Base-by-base conservation (phyloP, 2,797 vertebrate species). In the Oreonectes daqikongensis region DNA sequence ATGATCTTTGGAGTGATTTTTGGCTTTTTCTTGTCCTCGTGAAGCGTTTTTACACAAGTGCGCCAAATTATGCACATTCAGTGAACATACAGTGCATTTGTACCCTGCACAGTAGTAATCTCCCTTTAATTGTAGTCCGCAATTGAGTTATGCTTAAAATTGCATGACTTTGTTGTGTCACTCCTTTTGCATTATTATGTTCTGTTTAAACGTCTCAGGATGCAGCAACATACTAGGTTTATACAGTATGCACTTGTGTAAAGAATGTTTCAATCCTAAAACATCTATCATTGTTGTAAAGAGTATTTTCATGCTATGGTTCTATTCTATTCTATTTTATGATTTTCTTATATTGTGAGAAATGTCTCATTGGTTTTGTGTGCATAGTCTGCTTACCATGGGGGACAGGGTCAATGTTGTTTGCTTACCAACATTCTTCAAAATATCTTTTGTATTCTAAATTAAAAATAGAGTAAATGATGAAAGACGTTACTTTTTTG, bases 1-100 rank as follows among this genome's bases (percentile, higher is more conserved):
- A 35, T 57, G 75, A 48, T 73, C 42, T 53, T 18, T 18, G 20
- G 22, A 38, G 46, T 48, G 57, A 64, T 69, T 52, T n/a, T 24
- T 74, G 38, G 82, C 65, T 77, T 84, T 40, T 80, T 18, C 46
- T 50, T 50, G 2, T 20, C 5, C 6, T 20, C 14, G 5, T 77
- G 30, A 55, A 24, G 46, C 22, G 14, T 24, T 6, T 55, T 55
- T 14, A 55, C 20, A n/a, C 22, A 53, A 53, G 52, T 53, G 10
- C 20, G 10, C n/a, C 10, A 48, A 42, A 10, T 1, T 5, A 46
- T 46, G 17, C 44, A 46, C 1, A 18, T 46, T 18, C 17, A 42
- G 35, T 35, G 32, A 35, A 35, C 32, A 35, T 35, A 35, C 35
- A 35, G 35, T 42, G 40, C 40, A 42, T 42, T 42, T 46, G 15